Conservation (phyloP, 2,113 vertebrate genomes). For the Orientallactaga bullata region DNA sequence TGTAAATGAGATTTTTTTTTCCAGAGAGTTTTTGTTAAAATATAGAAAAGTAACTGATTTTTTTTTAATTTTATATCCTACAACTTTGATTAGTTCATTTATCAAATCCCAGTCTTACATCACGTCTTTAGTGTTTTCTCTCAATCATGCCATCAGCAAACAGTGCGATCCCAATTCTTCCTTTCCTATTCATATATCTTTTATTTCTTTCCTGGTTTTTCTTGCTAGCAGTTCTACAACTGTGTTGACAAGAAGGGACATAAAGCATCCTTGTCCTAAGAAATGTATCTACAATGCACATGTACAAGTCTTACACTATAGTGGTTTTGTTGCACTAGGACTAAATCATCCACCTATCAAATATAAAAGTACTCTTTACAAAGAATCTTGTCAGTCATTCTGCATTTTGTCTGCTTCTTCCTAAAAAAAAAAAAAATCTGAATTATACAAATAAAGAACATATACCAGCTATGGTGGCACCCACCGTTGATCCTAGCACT, state of each 20-base stretch:
- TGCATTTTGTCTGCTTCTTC: not conserved
- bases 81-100: not conserved
- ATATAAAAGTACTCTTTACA: not conserved
- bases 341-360: not conserved
- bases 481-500: too few species aligned
- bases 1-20: not conserved
- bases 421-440: conserved; percentile 16
- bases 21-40: not conserved
- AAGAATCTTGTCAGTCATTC: not conserved
- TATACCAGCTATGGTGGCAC: too few species aligned
- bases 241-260: not conserved
- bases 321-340: conserved; percentile 16
- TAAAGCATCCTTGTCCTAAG: not conserved
- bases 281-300: not conserved
- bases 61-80: not conserved
- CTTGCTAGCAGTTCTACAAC: not conserved
- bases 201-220: not conserved
- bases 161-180: not conserved
- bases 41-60: not conserved
- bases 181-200: not conserved
- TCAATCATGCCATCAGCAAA: not conserved
- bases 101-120: not conserved
- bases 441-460: not conserved
- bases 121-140: not conserved
- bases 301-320: not conserved